phyloP scores from a whole-genome alignment of 2,113 vertebrate genomes.

The Callocephalon fimbriatum region DNA sequence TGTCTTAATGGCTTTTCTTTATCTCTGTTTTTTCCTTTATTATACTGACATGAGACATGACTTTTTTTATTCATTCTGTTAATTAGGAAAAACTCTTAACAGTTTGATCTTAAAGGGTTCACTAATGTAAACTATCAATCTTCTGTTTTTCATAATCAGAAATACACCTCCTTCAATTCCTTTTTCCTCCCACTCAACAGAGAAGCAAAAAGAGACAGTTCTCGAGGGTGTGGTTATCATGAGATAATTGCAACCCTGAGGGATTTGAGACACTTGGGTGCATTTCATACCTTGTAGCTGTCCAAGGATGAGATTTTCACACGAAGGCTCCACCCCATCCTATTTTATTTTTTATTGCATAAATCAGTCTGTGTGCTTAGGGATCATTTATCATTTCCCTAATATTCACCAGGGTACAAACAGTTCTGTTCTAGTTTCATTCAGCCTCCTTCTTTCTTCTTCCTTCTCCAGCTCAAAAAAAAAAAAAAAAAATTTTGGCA shows the following conservation, averaged over 20 bases:
- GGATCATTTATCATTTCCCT: slow-evolving; percentile 48
- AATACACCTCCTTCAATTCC: background rate
- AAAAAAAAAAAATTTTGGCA: slow-evolving; percentile 18
- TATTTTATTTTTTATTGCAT: slow-evolving; percentile 40
- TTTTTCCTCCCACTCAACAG: background rate
- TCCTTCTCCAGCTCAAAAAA: background rate
- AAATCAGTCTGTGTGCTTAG: slow-evolving; percentile 18
- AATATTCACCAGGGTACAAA: slow-evolving; percentile 37
- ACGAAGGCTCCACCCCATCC: background rate
- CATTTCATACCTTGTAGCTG: slow-evolving; percentile 42
- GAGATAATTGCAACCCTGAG: background rate
- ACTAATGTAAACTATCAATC: background rate
- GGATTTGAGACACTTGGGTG: slow-evolving; percentile 20
- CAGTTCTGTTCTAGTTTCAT: background rate
- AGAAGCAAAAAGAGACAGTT: background rate
- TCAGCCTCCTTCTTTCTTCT: slow-evolving; percentile 2
- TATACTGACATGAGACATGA: background rate
- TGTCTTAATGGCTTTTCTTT: background rate
- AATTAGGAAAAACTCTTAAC: background rate
- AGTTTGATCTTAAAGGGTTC: background rate
- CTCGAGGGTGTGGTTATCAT: slow-evolving; percentile 23
- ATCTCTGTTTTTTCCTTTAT: background rate
- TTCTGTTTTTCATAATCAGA: background rate
- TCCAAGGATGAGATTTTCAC: slow-evolving; percentile 39
- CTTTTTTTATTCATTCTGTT: background rate